Base-by-base conservation (phyloP, 2,113 vertebrate species). In the Corydoras maculifer region DNA sequence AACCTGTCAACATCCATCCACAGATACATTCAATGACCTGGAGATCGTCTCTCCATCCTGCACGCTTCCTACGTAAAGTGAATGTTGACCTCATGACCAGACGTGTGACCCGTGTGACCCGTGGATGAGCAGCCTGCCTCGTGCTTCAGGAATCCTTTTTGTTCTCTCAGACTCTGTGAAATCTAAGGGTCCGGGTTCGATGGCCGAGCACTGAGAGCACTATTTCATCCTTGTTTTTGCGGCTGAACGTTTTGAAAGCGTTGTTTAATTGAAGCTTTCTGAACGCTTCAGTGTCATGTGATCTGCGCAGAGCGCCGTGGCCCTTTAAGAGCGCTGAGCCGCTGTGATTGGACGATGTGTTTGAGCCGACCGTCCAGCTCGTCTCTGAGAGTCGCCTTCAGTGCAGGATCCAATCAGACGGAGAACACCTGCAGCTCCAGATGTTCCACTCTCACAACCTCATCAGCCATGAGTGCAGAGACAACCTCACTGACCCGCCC, bases 301-400 rank as follows among this genome's bases (percentile, higher is more conserved):
- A 30, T 9, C 14, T 18, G 25, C 59, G 35, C 15, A 13, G 32
- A 51, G n/a, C 49, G 10, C 57, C 7, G 9, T 86, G 82, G 67
- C 82, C 79, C 90, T 91, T 91, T 90, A 91, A 91, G 84, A 79
- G 72, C 51, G 75, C 71, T 62, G 68, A 54, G 3, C 59, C 15
- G 58, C 68, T 77, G 65, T 84, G 84, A 84, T 81, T 88, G 84
- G 84, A 60, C 72, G 60, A 73, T 73, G 73, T 70, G 78, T 67
- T 68, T 78, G 29, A 65, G 69, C 57, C 69, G 65, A 68, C 35
- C 7, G 54, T 49, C 70, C 65, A 62, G 49, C 59, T 13, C 53
- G 72, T 61, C 62, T 67, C 63, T 77, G 69, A 78, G 70, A 58
- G 68, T 59, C 79, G 78, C 71, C 30, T 79, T 77, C 80, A 77